Percentiles rank a stretch among this genome's conserved stretches.
phyloP scores from a whole-genome alignment of 2,113 vertebrate species.

The Stictonetta naevosa region DNA sequence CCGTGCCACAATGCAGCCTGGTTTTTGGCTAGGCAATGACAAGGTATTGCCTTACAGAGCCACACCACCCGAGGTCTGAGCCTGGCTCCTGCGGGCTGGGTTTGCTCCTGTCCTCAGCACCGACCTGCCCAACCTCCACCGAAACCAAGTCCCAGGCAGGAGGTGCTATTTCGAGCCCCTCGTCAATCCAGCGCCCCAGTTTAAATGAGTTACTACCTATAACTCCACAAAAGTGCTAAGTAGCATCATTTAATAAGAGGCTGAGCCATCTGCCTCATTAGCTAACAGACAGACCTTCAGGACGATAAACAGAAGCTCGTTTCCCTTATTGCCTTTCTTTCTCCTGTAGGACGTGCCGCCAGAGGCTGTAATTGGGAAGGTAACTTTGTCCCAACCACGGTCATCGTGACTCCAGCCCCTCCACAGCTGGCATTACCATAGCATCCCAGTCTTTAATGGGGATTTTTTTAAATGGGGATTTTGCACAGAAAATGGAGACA shows the following conservation, averaged over 20 bases:
- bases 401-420: background rate
- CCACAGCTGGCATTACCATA: background rate
- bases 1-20: background rate
- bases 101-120: background rate
- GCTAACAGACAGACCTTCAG: background rate
- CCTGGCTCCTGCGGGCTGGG: background rate
- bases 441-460: background rate
- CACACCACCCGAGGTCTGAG: background rate
- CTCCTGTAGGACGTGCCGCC: background rate
- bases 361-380: background rate
- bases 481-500: background rate
- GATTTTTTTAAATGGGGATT: background rate
- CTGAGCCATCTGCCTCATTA: background rate
- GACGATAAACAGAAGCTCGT: background rate
- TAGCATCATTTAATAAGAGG: background rate
- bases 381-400: accelerated
- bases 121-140: background rate
- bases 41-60: slow-evolving; percentile 53
- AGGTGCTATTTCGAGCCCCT: background rate
- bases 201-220: background rate
- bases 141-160: background rate
- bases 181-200: background rate
- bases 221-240: background rate
- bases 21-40: background rate
- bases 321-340: background rate